Conservation (phyloP, 2,888 invertebrate species). For the Morpho achilles region DNA sequence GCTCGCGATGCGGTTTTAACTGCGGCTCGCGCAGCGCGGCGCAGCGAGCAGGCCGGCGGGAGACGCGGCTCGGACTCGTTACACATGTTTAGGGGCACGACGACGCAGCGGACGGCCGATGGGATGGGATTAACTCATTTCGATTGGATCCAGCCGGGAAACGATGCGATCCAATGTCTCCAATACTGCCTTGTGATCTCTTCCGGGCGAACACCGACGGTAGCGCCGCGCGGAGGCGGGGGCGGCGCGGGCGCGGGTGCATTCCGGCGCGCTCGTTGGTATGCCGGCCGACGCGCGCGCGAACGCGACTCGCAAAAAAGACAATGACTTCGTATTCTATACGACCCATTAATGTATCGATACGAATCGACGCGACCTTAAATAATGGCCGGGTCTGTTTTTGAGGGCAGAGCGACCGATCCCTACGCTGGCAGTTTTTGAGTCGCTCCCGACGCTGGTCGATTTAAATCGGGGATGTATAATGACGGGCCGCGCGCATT, state of each 20-base stretch:
- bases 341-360: constrained; percentile 66
- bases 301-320: constrained; percentile 64
- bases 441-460: constrained; percentile 3
- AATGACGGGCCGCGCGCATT: too few relatives aligned
- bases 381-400: constrained; percentile 50
- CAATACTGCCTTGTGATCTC: too few relatives aligned
- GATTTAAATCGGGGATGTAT: not conserved
- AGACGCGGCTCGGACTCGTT: too few relatives aligned
- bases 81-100: too few relatives aligned
- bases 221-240: constrained; percentile 12
- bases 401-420: constrained; percentile 43
- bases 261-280: constrained; percentile 56
- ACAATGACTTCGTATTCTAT: constrained; percentile 73
- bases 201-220: not conserved
- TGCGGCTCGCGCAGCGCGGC: too few relatives aligned
- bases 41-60: too few relatives aligned
- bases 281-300: constrained; percentile 62
- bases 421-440: constrained; percentile 33
- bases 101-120: too few relatives aligned
- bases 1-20: too few relatives aligned
- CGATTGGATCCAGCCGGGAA: too few relatives aligned
- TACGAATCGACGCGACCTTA: constrained; percentile 53
- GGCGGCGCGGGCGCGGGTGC: constrained; percentile 23
- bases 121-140: too few relatives aligned
- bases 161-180: too few relatives aligned